phyloP scores from a whole-genome alignment of 2,113 vertebrate species.

The Dasyornis broadbenti region DNA sequence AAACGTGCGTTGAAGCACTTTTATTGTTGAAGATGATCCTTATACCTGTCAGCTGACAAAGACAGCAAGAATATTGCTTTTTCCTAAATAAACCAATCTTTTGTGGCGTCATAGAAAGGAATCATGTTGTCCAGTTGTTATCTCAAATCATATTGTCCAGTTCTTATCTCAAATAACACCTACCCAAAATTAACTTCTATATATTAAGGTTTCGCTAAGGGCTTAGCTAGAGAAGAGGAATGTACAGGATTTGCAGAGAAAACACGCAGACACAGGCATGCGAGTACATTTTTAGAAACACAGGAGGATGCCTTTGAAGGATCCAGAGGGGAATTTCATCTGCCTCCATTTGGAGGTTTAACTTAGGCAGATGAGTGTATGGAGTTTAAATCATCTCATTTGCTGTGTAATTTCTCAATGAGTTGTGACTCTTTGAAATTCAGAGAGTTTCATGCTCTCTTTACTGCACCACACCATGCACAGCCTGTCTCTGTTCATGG shows the following conservation, averaged over 20 bases:
- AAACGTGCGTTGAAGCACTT: rapidly evolving
- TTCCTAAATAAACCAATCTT: background rate
- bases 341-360: background rate
- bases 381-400: background rate
- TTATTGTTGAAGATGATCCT: background rate
- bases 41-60: background rate
- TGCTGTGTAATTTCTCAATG: background rate
- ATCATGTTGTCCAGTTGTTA: background rate
- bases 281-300: background rate
- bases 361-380: background rate
- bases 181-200: background rate
- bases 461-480: background rate
- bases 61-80: background rate
- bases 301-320: background rate
- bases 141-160: background rate
- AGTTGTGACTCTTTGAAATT: background rate
- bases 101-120: background rate
- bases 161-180: background rate
- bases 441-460: background rate
- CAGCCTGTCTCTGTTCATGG: background rate
- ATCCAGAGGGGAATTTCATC: background rate
- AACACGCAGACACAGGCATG: background rate
- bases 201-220: background rate
- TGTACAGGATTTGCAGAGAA: background rate
- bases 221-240: background rate